phyloP scores from a whole-genome alignment of 53 echinoderm and acorn worm species.

The Echinometra lucunter region DNA sequence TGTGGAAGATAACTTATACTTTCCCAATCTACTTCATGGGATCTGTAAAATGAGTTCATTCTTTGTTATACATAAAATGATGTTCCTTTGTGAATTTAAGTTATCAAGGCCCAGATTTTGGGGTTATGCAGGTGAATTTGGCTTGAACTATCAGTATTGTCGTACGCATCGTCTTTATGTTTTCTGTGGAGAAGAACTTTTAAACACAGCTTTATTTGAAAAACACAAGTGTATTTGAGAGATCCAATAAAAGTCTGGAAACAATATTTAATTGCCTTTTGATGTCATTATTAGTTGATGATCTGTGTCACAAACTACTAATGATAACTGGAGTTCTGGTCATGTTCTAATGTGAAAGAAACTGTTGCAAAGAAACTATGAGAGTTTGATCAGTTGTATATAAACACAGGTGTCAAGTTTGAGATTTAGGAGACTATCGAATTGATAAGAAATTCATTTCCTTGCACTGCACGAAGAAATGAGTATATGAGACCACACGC shows the following conservation, averaged over 20 bases:
- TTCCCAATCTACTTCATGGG: not conserved
- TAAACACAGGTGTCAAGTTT: too few species aligned
- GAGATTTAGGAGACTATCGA: too few species aligned
- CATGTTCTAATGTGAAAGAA: too few species aligned
- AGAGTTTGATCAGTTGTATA: too few species aligned
- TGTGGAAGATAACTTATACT: not conserved
- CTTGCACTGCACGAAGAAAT: too few species aligned
- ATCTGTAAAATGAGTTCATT: not conserved
- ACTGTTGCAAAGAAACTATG: too few species aligned
- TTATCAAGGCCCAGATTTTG: not conserved
- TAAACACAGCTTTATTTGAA: conserved; percentile 61
- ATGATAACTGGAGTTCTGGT: too few species aligned
- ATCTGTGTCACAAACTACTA: too few species aligned
- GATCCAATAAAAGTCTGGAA: conserved; percentile 70
- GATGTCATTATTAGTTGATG: not conserved
- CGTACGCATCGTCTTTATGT: conserved; percentile 3
- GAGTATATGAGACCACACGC: too few species aligned
- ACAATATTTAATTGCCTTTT: not conserved
- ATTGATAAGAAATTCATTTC: too few species aligned
- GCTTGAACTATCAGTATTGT: conserved; percentile 30
- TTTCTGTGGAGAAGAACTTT: conserved; percentile 50
- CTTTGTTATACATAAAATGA: not conserved
- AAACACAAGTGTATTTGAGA: conserved; percentile 64
- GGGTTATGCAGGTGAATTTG: not conserved
- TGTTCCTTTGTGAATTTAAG: not conserved